phyloP scores from a whole-genome alignment of 2,888 invertebrate genomes.

The Alloscopus bannaensis region DNA sequence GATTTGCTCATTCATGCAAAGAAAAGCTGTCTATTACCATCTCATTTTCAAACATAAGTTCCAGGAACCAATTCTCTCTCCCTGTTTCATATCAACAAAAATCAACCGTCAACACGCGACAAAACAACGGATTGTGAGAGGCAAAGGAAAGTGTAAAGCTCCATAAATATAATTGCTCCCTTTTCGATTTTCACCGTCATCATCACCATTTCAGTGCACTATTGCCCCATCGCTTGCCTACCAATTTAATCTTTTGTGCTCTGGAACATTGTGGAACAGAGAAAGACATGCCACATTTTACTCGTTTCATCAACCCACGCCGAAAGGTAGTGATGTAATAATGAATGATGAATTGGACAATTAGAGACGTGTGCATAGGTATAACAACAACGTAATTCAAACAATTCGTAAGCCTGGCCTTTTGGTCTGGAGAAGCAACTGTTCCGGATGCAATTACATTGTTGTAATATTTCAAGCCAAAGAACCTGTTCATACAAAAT shows the following conservation, averaged over 20 bases:
- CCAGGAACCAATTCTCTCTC: not conserved
- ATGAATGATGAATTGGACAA: slow-evolving; percentile 51
- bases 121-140: not conserved
- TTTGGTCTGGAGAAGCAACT: too few relatives aligned
- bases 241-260: too few relatives aligned
- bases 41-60: not conserved
- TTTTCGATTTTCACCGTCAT: slow-evolving; percentile 32
- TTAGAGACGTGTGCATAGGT: slow-evolving; percentile 33
- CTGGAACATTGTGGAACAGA: too few relatives aligned
- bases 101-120: slow-evolving; percentile 4
- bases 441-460: too few relatives aligned
- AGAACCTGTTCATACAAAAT: too few relatives aligned
- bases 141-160: slow-evolving; percentile 1
- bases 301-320: too few relatives aligned
- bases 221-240: not conserved
- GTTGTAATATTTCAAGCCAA: too few relatives aligned
- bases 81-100: not conserved
- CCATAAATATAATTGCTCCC: slow-evolving; percentile 62
- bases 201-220: slow-evolving; percentile 23
- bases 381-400: too few relatives aligned
- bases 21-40: slow-evolving; percentile 3
- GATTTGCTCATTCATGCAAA: not conserved
- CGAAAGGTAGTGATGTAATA: slow-evolving; percentile 4
- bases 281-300: too few relatives aligned
- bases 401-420: too few relatives aligned